Percentiles rank a stretch among this genome's conserved stretches.
These are phyloP conservation scores for Alviniconcha strummeri DNA, from an alignment of 2,888 invertebrate species.

Conservation along the genomic window DNA sequence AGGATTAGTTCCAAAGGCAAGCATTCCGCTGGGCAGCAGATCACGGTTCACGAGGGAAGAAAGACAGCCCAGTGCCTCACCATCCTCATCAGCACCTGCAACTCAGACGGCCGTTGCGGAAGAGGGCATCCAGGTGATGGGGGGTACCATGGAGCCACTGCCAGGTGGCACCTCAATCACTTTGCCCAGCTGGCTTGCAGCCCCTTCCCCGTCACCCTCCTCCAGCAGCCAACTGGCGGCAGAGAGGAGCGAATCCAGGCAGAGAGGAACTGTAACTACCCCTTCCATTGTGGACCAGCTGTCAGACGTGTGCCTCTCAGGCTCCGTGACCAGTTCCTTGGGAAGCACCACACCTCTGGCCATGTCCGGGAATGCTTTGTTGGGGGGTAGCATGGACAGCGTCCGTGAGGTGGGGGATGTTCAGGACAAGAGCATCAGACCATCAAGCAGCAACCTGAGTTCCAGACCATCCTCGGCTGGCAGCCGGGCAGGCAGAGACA, in stretches of 20 bases:
- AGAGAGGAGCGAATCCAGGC: not conserved
- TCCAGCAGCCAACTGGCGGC: not conserved
- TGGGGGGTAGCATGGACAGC: not conserved
- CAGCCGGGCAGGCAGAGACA: not conserved
- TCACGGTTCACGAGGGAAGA: not conserved
- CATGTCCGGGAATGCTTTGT: not conserved
- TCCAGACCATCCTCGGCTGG: not conserved
- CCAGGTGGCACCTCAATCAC: not conserved
- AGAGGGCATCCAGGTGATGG: too few relatives aligned
- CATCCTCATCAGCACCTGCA: not conserved
- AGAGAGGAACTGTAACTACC: not conserved
- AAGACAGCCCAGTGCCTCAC: not conserved
- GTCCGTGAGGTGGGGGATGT: not conserved
- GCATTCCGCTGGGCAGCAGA: not conserved
- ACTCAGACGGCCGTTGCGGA: not conserved
- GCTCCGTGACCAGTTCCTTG: constrained; percentile 21
- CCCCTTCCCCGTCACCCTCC: not conserved
- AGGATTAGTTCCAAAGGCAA: constrained; percentile 2
- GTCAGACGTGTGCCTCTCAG: constrained; percentile 10
- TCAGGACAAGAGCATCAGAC: not conserved
- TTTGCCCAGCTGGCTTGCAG: constrained; percentile 25
- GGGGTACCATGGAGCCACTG: too few relatives aligned
- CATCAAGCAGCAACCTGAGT: not conserved
- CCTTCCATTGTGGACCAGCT: not conserved
- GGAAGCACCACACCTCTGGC: not conserved